A percentile compares a stretch with the other conserved stretches of the same genome.
Evolutionary conservation across 2,797 vertebrate genomes (phyloP).

Genomic region (Phalanger gymnotis): DNA sequence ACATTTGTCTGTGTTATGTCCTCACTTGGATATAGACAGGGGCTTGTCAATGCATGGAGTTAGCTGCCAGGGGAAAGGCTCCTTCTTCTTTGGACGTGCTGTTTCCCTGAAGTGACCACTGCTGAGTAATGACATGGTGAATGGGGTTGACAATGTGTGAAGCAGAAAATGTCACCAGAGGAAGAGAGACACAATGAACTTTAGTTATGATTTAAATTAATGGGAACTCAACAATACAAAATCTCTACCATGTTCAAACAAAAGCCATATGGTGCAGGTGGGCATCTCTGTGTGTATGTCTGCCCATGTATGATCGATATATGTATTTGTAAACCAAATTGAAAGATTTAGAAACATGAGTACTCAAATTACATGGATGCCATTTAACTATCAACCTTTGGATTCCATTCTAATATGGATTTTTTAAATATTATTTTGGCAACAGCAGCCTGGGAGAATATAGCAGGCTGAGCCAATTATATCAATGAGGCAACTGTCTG

Average conservation of each 20-base stretch:
- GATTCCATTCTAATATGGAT: not conserved
- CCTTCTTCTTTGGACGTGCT: not conserved
- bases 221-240: conserved; percentile 53
- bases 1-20: not conserved
- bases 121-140: conserved; percentile 13
- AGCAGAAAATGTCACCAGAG: conserved; percentile 63
- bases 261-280: not conserved
- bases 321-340: accelerated
- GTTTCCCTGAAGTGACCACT: conserved; percentile 22
- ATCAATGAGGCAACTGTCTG: accelerated
- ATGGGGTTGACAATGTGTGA: conserved; percentile 60
- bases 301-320: not conserved
- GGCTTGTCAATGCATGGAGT: too few relatives aligned
- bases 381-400: not conserved
- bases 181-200: conserved; percentile 54
- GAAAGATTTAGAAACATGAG: not conserved
- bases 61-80: not conserved
- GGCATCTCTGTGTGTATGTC: not conserved
- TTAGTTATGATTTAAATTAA: conserved; percentile 65
- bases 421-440: not conserved
- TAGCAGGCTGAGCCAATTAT: accelerated
- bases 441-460: accelerated
- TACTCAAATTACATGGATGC: not conserved
- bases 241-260: not conserved
- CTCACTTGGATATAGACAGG: not conserved